phyloP scores from a whole-genome alignment of 2,797 vertebrate species.

The Enteromius thamalakanensis region DNA sequence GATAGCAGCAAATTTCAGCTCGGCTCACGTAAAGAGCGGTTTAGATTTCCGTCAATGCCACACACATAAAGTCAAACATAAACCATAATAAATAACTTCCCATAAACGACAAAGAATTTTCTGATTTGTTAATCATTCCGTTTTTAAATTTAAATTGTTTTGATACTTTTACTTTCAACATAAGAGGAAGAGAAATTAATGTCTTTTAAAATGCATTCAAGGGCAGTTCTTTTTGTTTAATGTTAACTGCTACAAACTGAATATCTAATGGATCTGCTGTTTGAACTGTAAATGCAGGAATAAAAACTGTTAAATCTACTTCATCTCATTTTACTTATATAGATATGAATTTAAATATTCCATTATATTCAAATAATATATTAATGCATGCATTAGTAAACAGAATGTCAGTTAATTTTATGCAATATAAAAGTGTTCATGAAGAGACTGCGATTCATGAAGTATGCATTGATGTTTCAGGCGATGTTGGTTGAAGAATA shows the following conservation, averaged over 20 bases:
- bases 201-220: slow-evolving; percentile 15
- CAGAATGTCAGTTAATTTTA: neutral
- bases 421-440: neutral
- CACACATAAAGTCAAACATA: neutral
- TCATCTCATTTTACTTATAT: neutral
- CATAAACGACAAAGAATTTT: neutral
- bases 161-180: slow-evolving; percentile 3
- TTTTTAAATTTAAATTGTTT: slow-evolving; percentile 27
- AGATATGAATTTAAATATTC: neutral
- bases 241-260: neutral
- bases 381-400: neutral
- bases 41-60: neutral
- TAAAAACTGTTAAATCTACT: neutral
- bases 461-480: neutral
- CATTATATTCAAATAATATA: no score
- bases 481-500: neutral
- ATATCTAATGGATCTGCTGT: neutral
- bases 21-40: neutral
- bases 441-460: slow-evolving; percentile 5
- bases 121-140: neutral
- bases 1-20: slow-evolving; percentile 37
- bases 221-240: neutral
- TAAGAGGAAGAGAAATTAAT: neutral
- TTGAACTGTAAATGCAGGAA: neutral
- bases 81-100: neutral